phyloP scores from a whole-genome alignment of 2,888 invertebrate genomes.

The Pyrochroa serraticornis region DNA sequence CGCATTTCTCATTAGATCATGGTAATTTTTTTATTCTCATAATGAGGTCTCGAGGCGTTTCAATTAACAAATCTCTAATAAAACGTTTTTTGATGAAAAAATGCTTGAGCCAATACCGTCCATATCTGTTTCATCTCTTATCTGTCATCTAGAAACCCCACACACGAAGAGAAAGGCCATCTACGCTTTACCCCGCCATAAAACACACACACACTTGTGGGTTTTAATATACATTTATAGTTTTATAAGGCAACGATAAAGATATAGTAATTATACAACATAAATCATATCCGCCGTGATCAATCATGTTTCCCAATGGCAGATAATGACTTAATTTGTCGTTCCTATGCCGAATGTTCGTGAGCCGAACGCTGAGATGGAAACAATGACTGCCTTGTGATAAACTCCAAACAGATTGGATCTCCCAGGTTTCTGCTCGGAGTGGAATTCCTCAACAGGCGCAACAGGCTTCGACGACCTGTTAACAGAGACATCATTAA shows the following conservation, averaged over 20 bases:
- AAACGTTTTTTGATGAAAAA: no score
- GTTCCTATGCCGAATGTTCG: constrained; percentile 41
- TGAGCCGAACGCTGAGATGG: constrained; percentile 34
- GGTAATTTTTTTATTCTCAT: no score
- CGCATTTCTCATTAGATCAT: no score
- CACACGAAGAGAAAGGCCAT: no score
- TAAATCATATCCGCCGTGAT: constrained; percentile 52
- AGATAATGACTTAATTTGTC: constrained; percentile 52
- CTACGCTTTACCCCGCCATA: no score
- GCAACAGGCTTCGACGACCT: not conserved
- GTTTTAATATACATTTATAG: not conserved
- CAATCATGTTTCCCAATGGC: constrained; percentile 47
- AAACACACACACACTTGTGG: not conserved
- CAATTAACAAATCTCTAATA: no score
- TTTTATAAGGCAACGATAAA: constrained; percentile 32
- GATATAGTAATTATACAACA: constrained; percentile 48
- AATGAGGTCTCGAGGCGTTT: no score
- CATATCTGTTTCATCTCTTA: no score
- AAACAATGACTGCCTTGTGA: constrained; percentile 45
- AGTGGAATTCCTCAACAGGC: constrained; percentile 4
- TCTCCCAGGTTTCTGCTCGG: constrained; percentile 30
- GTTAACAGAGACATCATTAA: constrained; percentile 17
- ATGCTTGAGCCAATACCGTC: no score
- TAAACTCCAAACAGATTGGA: constrained; percentile 28
- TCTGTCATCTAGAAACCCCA: no score